Conservation (phyloP, 2,113 vertebrate genomes). For the Myiozetetes cayanensis region DNA sequence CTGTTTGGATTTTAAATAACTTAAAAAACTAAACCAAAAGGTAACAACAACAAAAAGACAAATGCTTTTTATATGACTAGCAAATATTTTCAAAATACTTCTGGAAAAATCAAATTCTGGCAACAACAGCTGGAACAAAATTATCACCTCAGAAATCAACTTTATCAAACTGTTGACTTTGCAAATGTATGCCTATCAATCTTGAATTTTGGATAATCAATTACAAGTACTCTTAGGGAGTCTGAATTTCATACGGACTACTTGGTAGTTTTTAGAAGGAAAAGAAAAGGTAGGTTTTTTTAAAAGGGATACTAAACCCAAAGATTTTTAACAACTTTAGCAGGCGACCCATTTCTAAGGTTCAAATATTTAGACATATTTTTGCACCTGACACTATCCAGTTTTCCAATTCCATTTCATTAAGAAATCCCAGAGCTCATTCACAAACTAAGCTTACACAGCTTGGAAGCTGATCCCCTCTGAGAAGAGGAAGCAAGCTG, state of each 20-base stretch:
- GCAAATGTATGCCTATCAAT: neutral
- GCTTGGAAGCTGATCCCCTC: neutral
- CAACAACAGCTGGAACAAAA: neutral
- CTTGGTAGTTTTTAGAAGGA: neutral
- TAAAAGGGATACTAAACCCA: neutral
- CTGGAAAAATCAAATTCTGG: neutral
- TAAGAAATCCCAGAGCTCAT: neutral
- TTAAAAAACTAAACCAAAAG: neutral
- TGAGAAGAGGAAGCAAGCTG: neutral
- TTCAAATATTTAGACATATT: neutral
- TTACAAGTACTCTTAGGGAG: neutral
- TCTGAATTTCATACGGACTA: neutral
- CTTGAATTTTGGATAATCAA: neutral
- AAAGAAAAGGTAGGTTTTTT: neutral
- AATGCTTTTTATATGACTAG: neutral
- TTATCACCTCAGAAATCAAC: neutral
- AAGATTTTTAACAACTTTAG: neutral
- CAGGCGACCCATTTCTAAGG: neutral
- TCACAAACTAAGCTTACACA: neutral
- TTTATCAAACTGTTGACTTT: neutral
- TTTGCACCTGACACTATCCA: neutral
- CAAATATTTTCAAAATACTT: neutral
- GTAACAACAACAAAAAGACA: neutral
- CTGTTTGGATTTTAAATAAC: neutral
- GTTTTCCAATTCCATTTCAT: neutral